phyloP scores from a whole-genome alignment of 2,888 invertebrate species.

The Drosophila neutralis region DNA sequence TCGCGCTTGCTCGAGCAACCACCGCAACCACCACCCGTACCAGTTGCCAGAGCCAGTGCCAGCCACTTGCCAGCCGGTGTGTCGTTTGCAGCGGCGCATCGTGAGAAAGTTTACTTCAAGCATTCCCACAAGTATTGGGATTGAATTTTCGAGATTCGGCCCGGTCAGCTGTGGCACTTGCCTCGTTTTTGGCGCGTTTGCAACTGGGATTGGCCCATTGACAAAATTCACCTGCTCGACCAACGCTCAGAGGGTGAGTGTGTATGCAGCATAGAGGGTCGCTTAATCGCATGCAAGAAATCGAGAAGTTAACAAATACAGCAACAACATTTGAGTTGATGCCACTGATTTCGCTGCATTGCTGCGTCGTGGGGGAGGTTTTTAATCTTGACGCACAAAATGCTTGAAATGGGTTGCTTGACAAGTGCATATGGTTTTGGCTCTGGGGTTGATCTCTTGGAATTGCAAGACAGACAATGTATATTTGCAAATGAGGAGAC shows the following conservation, averaged over 20 bases:
- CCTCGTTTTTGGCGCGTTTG: constrained; percentile 51
- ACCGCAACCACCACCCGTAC: constrained; percentile 63
- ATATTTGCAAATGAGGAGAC: constrained; percentile 27
- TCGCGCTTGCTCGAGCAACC: constrained; percentile 52
- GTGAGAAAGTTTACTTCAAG: constrained; percentile 85
- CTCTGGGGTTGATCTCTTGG: constrained; percentile 17
- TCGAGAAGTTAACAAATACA: constrained; percentile 67
- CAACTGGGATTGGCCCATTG: constrained; percentile 55
- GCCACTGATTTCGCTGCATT: constrained; percentile 47
- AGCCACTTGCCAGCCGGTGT: constrained; percentile 73
- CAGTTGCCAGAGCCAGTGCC: constrained; percentile 39
- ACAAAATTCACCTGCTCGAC: constrained; percentile 78
- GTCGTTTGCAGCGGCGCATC: constrained; percentile 77
- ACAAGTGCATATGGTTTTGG: constrained; percentile 34
- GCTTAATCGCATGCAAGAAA: constrained; percentile 68
- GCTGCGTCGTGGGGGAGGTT: constrained; percentile 67
- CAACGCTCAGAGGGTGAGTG: constrained; percentile 45
- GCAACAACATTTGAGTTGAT: constrained; percentile 40
- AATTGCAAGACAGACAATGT: not conserved
- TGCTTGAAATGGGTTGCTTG: constrained; percentile 30
- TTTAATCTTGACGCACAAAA: constrained; percentile 32
- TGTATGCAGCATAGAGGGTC: constrained; percentile 41
- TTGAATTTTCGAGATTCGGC: constrained; percentile 64
- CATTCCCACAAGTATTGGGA: constrained; percentile 84
- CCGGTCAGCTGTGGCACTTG: constrained; percentile 76